phyloP scores from a whole-genome alignment of 2,797 vertebrate genomes.

The Tachyglossus aculeatus region DNA sequence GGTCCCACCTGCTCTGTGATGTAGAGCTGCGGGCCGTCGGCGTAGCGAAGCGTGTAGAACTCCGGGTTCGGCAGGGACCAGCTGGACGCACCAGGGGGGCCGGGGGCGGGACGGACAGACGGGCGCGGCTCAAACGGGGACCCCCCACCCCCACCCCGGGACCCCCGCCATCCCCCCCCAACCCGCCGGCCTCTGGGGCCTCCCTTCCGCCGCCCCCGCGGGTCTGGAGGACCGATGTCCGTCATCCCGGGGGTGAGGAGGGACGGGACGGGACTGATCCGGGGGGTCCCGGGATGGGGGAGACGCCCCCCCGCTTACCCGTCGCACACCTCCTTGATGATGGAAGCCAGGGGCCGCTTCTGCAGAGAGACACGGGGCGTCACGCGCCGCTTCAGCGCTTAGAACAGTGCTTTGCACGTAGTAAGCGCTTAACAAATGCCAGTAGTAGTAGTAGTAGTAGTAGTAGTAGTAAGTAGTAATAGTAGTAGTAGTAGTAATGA shows the following conservation, averaged over 20 bases:
- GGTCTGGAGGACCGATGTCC: too few species aligned
- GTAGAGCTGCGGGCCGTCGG: slow-evolving; percentile 95
- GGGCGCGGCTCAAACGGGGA: not conserved
- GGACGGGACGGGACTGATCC: too few species aligned
- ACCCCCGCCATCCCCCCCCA: not conserved
- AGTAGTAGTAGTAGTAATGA: too few species aligned
- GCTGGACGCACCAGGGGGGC: slow-evolving; percentile 68
- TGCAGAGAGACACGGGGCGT: slow-evolving; percentile 65
- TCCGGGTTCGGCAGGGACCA: slow-evolving; percentile 96
- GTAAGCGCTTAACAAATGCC: too few species aligned
- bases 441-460: too few species aligned
- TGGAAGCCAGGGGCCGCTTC: slow-evolving; percentile 94
- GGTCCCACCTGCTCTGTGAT: slow-evolving; percentile 96
- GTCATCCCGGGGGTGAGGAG: too few species aligned
- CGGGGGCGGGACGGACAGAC: too few species aligned
- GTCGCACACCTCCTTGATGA: slow-evolving; percentile 97
- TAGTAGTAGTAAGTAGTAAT: too few species aligned
- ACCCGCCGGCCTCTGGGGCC: not conserved
- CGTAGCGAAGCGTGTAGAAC: slow-evolving; percentile 94
- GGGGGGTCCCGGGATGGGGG: not conserved
- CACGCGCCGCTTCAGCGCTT: too few species aligned
- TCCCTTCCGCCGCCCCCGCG: not conserved
- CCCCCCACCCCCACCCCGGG: not conserved
- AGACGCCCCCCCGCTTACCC: slow-evolving; percentile 81
- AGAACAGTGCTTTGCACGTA: too few species aligned